A percentile compares a stretch with the other conserved stretches of the same genome.
Conservation (phyloP, 2,797 vertebrate genomes). For the Phoeniculus purpureus region DNA sequence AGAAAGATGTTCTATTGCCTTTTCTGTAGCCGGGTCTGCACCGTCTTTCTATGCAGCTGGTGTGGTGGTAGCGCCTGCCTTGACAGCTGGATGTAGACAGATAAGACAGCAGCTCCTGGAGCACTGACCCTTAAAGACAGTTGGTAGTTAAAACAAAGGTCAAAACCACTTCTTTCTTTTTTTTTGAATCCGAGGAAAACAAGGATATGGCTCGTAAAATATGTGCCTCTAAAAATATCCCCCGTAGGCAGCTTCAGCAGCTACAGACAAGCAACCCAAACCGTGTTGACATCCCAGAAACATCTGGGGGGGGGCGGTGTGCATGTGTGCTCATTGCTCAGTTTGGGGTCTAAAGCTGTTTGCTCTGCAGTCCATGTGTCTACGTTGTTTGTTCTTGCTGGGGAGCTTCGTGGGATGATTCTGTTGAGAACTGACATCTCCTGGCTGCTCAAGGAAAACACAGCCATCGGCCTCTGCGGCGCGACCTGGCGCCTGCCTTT, state of each 20-base stretch:
- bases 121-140: background rate
- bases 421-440: slow-evolving; percentile 63
- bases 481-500: background rate
- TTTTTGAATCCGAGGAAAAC: background rate
- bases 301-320: slow-evolving; percentile 45
- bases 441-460: slow-evolving; percentile 54
- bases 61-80: background rate
- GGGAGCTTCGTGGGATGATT: slow-evolving; percentile 9
- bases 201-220: slow-evolving; percentile 38
- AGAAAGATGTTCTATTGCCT: background rate
- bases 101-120: background rate
- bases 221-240: slow-evolving; percentile 39
- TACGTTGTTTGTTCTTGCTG: slow-evolving; percentile 9
- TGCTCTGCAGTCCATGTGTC: slow-evolving; percentile 43
- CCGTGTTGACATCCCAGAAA: slow-evolving; percentile 50
- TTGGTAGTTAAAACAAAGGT: slow-evolving; percentile 4
- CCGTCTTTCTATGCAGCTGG: background rate
- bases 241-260: slow-evolving; percentile 37
- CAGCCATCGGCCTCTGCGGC: background rate
- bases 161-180: background rate
- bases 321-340: slow-evolving; percentile 24
- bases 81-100: background rate
- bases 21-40: background rate
- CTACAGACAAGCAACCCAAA: slow-evolving; percentile 26
- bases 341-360: slow-evolving; percentile 47